A percentile compares a stretch with the other conserved stretches of the same genome.
Conservation (phyloP, 2,113 vertebrate species). For the Chaetura pelagica region DNA sequence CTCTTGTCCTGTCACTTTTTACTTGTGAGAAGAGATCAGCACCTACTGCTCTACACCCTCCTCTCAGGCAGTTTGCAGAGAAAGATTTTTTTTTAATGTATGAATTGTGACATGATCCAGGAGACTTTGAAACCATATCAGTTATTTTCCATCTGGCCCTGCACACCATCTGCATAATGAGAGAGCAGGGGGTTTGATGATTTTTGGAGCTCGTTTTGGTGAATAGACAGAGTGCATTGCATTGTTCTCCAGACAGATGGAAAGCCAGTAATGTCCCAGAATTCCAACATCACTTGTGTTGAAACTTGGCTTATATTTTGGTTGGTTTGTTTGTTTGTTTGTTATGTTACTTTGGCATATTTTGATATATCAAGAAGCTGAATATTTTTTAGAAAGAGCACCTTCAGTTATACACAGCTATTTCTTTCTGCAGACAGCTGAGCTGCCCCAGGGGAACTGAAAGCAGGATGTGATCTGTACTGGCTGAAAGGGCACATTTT, state of each 20-base stretch:
- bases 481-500: constrained; percentile 49
- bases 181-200: neutral
- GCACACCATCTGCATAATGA: constrained; percentile 39
- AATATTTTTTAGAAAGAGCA: neutral
- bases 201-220: neutral
- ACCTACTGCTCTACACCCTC: no score
- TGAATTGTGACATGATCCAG: constrained; percentile 1
- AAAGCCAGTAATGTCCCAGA: neutral
- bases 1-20: no score
- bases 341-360: neutral
- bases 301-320: neutral
- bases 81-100: neutral
- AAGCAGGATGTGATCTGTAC: neutral
- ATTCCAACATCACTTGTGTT: neutral
- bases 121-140: constrained; percentile 1
- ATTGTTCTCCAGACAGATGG: neutral
- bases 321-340: neutral
- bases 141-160: constrained; percentile 44
- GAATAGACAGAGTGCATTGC: neutral
- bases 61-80: no score
- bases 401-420: neutral
- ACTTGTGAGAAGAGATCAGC: no score
- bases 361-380: neutral
- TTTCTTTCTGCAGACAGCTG: neutral
- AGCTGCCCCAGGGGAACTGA: neutral